Base-by-base conservation (phyloP, 2,888 invertebrate species). In the Clepsis dumicolana region DNA sequence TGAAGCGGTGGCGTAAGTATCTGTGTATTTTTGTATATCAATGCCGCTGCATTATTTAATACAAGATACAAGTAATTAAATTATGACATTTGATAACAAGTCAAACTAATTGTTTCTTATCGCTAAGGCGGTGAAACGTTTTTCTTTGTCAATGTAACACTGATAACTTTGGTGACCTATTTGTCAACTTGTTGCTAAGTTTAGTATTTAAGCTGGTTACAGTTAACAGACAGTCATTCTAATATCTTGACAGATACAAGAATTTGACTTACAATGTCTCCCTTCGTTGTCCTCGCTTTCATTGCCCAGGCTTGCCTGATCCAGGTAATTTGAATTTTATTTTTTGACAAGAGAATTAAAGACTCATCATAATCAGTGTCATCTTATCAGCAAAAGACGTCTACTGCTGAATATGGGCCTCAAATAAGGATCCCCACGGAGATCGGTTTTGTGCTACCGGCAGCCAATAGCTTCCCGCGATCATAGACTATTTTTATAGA, bases 251-350 rank as follows among this genome's bases (percentile, higher is more conserved):
- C 12, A 38, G 35, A 18, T 18, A 54, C 10, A 60, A 44, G 38
- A 35, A 27, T 1, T 10, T 41, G 10, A 3, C 2, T 38, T n/a
- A 50, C 24, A 29, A 61, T 67, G 67, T 67, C 67, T 57, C 50
- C 67, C 4, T 56, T 57, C 12, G 14, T 12, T 3, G 50, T 63
- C 1, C 4, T 67, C 0, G 62, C 38, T 29, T 35, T 67, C 32
- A 41, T 54, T 41, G 38, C 27, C 3, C 62, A 67, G 57, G 16
- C 50, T 25, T 67, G 62, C 24, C 14, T 67, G 18, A 50, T 67
- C 16, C 67, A 67, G 67, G 67, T 67, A 57, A 57, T n/a, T 48
- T 21, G 14, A n/a, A n/a, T n/a, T 3, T 4, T 4, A 7, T 14
- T 3, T 38, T 41, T 18, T 2, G 5, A 25, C 1, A 16, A 1